A percentile compares a stretch with the other conserved stretches of the same genome.
Conservation (phyloP, 2,888 invertebrate species). For the Spialia ferax region DNA sequence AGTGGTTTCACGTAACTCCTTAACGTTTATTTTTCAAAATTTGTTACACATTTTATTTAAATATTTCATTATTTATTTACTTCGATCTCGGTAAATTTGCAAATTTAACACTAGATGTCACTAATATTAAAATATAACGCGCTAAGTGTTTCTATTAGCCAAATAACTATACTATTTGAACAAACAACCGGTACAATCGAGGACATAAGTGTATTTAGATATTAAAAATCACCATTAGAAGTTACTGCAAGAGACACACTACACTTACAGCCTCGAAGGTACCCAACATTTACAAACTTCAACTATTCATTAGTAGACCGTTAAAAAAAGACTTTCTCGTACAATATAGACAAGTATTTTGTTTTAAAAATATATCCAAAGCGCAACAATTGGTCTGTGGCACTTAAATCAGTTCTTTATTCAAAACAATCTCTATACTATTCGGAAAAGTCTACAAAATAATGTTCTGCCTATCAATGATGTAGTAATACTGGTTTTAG, state of each 20-base stretch:
- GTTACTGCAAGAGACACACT: constrained; percentile 16
- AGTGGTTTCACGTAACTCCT: constrained; percentile 56
- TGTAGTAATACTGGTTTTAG: constrained; percentile 58
- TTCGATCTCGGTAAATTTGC: constrained; percentile 71
- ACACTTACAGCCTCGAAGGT: constrained; percentile 46
- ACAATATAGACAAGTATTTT: constrained; percentile 57
- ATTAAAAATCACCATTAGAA: constrained; percentile 20
- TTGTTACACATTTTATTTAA: constrained; percentile 55
- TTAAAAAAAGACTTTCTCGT: constrained; percentile 47
- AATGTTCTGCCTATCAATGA: constrained; percentile 46
- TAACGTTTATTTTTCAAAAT: constrained; percentile 51
- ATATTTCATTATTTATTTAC: constrained; percentile 39
- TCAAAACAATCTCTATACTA: constrained; percentile 59
- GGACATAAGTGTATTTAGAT: constrained; percentile 9
- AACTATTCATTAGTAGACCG: constrained; percentile 34
- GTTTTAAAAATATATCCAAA: constrained; percentile 58
- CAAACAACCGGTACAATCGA: constrained; percentile 47
- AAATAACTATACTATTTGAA: constrained; percentile 56
- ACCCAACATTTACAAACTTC: constrained; percentile 37
- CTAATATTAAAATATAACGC: constrained; percentile 85
- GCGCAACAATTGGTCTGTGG: constrained; percentile 67
- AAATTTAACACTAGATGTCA: constrained; percentile 84
- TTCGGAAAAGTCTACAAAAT: constrained; percentile 50
- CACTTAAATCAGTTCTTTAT: constrained; percentile 77
- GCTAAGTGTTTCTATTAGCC: constrained; percentile 66